Evolutionary conservation across 2,888 invertebrate genomes (phyloP).

Genomic region (Ophion ventricosus): DNA sequence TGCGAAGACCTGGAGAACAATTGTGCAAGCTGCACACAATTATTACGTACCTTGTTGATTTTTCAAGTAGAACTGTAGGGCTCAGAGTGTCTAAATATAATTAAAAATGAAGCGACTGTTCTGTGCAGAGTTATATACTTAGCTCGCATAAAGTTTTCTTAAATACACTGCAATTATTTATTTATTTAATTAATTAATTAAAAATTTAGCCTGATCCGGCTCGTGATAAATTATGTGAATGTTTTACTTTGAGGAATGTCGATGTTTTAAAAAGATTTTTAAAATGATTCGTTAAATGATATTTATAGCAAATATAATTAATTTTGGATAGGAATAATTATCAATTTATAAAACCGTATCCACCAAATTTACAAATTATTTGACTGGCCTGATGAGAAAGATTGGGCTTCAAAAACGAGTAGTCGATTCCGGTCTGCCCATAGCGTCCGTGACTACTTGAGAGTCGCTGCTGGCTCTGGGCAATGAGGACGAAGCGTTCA

Average conservation of each 20-base stretch:
- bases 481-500: not conserved
- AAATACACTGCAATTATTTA: not conserved
- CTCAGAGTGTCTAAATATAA: not conserved
- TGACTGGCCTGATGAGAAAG: not conserved
- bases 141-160: not conserved
- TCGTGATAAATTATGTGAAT: not conserved
- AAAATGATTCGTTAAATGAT: not conserved
- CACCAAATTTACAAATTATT: too few relatives aligned
- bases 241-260: not conserved
- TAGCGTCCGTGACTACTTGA: constrained; percentile 11
- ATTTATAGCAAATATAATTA: not conserved
- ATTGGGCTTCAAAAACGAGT: not conserved
- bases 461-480: not conserved
- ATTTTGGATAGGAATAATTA: too few relatives aligned
- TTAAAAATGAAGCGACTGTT: not conserved
- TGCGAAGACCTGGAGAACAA: not conserved
- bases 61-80: not conserved
- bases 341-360: too few relatives aligned
- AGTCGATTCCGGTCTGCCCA: not conserved
- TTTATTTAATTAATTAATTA: not conserved
- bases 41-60: not conserved
- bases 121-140: not conserved
- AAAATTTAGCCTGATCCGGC: not conserved
- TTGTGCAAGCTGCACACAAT: constrained; percentile 4
- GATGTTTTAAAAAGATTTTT: not conserved